Base-by-base conservation (phyloP, 2,888 invertebrate genomes). In the Cataglyphis altisquamis region DNA sequence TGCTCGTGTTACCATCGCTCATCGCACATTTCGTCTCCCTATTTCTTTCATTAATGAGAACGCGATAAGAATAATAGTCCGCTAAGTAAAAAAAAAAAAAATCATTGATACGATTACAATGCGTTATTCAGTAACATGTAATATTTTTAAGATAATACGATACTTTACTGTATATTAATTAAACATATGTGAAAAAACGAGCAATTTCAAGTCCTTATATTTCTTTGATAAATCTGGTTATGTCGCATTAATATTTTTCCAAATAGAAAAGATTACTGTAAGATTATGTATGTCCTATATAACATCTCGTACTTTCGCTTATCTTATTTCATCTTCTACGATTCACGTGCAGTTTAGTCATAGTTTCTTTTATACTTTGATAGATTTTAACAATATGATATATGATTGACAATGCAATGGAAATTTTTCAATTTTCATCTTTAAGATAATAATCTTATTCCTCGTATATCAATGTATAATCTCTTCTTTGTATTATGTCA, bases 341-440 rank as follows among this genome's bases (percentile, higher is more conserved):
- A 21, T 52, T 18, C 52, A 4, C 18, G 8, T 66, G 52, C 39
- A 52, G 1, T 52, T 67, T 32, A 39, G 25, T 77, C 21, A 25
- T 55, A 77, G 75, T 67, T 67, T 64, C 0, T 29, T 45, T 45
- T 52, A 52, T 55, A 29, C 68, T 77, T 66, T 5, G 18, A 67
- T 39, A 55, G 39, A 75, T 75, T 52, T 75, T 52, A 77, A 68
- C 25, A 21, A 21, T 39, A 39, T 12, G 18, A 64, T 75, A 64
- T 25, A 64, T 18, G n/a, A 75, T 36, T 3, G 8, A 25, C 36
- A 36, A 21, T 36, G 25, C 4, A 8, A 67, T 66, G 75, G 67
- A 66, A 66, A 66, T 36, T 75, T 74, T 74, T 64, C 45, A 15
- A n/a, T 64, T 52, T 8, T 64, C n/a, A 64, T 64, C 12, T 18